Percentiles rank a stretch among this genome's conserved stretches.
Conservation (phyloP, 2,888 invertebrate species). For the Acheta domesticus region DNA sequence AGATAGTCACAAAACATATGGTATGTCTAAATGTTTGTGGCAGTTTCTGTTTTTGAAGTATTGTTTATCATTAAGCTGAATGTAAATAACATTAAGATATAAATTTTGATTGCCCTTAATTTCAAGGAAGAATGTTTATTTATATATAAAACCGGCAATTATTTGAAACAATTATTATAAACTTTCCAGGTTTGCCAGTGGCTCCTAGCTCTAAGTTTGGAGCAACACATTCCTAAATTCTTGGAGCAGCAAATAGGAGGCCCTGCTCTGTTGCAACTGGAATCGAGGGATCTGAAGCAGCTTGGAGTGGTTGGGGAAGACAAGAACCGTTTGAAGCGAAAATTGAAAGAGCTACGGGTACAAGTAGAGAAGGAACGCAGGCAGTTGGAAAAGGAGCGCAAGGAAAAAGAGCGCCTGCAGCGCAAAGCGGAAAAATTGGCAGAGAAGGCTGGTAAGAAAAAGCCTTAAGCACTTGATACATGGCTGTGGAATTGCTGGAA, state of each 20-base stretch:
- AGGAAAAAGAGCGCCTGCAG: conserved; percentile 78
- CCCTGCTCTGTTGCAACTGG: conserved; percentile 76
- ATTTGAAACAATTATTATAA: too few species aligned
- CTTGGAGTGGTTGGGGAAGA: conserved; percentile 76
- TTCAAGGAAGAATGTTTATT: too few species aligned
- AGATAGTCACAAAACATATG: too few species aligned
- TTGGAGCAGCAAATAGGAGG: conserved; percentile 88
- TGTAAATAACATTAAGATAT: too few species aligned
- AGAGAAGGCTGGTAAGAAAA: conserved; percentile 48
- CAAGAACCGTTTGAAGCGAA: conserved; percentile 77
- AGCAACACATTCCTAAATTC: conserved; percentile 83
- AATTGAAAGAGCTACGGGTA: conserved; percentile 76
- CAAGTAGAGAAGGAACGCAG: conserved; percentile 68
- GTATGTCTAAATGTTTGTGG: too few species aligned
- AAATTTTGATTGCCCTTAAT: too few species aligned
- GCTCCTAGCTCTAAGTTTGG: conserved; percentile 75
- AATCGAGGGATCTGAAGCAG: conserved; percentile 87
- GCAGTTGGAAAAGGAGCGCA: conserved; percentile 79
- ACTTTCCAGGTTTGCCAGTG: conserved; percentile 80
- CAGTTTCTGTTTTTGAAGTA: too few species aligned
- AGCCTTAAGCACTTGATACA: conserved; percentile 24
- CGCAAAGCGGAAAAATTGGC: conserved; percentile 82
- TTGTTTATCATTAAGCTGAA: too few species aligned
- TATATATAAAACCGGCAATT: too few species aligned
- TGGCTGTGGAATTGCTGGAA: not conserved